Percentiles rank a stretch among this genome's conserved stretches.
phyloP scores from a whole-genome alignment of 2,797 vertebrate genomes.

The Rhincodon typus region DNA sequence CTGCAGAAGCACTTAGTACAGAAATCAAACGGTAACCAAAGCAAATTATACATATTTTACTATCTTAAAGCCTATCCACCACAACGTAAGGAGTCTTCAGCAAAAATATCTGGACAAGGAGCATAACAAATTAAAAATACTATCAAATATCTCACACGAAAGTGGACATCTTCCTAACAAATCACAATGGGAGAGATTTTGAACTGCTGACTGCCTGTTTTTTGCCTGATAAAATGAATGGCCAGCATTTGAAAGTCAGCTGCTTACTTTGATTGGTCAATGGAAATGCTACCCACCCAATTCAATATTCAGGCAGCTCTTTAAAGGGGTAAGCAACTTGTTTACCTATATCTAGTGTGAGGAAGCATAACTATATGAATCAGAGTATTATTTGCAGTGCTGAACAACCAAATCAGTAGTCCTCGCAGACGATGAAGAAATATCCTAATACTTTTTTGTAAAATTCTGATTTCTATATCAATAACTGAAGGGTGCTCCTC shows the following conservation, averaged over 20 bases:
- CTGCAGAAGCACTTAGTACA: not conserved
- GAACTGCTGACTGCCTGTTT: not conserved
- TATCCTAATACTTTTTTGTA: not conserved
- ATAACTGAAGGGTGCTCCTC: not conserved
- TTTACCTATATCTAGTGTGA: not conserved
- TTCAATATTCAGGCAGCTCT: not conserved
- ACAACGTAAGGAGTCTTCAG: not conserved
- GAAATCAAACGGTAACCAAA: not conserved
- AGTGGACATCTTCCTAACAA: not conserved
- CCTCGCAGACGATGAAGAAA: not conserved
- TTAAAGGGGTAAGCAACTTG: not conserved
- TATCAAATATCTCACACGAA: not conserved
- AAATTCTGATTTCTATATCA: not conserved
- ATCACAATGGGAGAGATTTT: not conserved
- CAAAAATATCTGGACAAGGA: not conserved
- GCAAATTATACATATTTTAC: not conserved
- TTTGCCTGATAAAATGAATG: not conserved
- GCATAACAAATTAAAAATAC: not conserved
- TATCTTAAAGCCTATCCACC: not conserved
- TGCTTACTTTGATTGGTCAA: not conserved
- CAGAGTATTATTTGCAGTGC: not conserved
- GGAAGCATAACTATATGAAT: not conserved
- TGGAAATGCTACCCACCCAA: not conserved
- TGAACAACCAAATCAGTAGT: not conserved
- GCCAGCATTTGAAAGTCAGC: not conserved